phyloP scores from a whole-genome alignment of 2,797 vertebrate genomes.

The Cirrhinus mrigala region DNA sequence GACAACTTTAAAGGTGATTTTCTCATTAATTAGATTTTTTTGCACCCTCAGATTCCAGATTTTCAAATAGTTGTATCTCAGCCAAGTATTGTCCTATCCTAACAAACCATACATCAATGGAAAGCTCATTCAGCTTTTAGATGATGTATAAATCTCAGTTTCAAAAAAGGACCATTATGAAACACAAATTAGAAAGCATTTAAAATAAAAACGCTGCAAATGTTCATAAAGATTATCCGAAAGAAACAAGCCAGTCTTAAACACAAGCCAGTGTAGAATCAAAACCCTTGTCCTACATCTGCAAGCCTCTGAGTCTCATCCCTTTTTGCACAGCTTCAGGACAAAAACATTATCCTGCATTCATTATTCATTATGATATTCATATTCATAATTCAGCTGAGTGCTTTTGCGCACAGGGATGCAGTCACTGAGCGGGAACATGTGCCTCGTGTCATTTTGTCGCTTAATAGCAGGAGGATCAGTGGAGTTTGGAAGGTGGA shows the following conservation, averaged over 20 bases:
- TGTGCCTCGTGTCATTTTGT: conserved; percentile 52
- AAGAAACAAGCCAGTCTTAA: neutral
- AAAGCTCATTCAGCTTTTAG: too few species aligned
- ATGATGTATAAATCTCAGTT: too few species aligned
- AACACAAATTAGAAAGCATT: neutral
- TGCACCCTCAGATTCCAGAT: too few species aligned
- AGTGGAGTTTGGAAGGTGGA: neutral
- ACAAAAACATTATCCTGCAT: conserved; percentile 62
- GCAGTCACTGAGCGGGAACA: conserved; percentile 37
- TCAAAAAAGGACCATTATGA: too few species aligned
- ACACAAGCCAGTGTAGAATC: conserved; percentile 3
- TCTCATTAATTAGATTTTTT: too few species aligned
- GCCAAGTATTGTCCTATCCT: too few species aligned
- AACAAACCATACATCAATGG: too few species aligned
- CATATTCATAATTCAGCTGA: conserved; percentile 70
- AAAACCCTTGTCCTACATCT: conserved; percentile 16
- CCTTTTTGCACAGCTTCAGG: conserved; percentile 36
- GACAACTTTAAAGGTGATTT: too few species aligned
- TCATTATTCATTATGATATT: conserved; percentile 71
- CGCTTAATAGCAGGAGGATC: conserved; percentile 36
- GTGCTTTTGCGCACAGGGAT: conserved; percentile 51
- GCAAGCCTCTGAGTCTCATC: conserved; percentile 12
- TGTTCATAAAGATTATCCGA: neutral
- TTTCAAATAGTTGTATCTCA: too few species aligned
- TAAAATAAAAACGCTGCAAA: neutral